A percentile compares a stretch with the other conserved stretches of the same genome.
These are phyloP conservation scores for Cordilura impudica DNA, from an alignment of 2,888 invertebrate genomes.

Conservation along the genomic window DNA sequence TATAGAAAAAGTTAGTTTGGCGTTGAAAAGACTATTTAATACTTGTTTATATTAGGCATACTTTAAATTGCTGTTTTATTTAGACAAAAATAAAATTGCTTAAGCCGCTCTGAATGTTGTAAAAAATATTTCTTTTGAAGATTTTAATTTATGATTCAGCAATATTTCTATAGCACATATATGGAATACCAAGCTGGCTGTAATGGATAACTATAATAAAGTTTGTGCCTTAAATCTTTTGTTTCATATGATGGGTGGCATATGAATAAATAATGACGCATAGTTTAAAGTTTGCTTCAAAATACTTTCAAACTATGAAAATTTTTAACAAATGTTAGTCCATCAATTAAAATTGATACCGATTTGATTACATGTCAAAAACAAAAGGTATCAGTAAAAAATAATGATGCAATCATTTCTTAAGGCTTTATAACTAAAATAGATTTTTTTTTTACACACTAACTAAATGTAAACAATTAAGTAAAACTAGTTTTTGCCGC, in stretches of 20 bases:
- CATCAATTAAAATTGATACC: background rate
- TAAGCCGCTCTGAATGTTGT: background rate
- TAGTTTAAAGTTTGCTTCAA: background rate
- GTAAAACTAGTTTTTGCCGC: background rate
- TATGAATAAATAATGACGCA: background rate
- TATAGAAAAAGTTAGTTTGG: background rate
- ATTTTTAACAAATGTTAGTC: background rate
- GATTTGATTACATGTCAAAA: slow-evolving; percentile 12
- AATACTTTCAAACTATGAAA: background rate
- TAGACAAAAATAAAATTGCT: background rate
- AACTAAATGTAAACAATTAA: background rate
- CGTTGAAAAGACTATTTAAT: background rate
- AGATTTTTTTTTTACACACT: slow-evolving; percentile 33
- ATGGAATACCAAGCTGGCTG: too few relatives aligned
- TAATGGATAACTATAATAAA: background rate
- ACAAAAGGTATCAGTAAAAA: background rate
- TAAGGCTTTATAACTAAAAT: slow-evolving; percentile 41
- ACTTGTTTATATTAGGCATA: slow-evolving; percentile 28
- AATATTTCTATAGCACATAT: background rate
- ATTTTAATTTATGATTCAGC: background rate
- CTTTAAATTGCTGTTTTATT: slow-evolving; percentile 20
- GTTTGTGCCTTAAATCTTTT: slow-evolving; percentile 22
- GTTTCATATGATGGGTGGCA: background rate
- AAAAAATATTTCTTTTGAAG: background rate
- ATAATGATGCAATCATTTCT: slow-evolving; percentile 58